These are phyloP conservation scores for Madoqua kirkii DNA, from an alignment of 2,113 vertebrate species.

Conservation along the genomic window DNA sequence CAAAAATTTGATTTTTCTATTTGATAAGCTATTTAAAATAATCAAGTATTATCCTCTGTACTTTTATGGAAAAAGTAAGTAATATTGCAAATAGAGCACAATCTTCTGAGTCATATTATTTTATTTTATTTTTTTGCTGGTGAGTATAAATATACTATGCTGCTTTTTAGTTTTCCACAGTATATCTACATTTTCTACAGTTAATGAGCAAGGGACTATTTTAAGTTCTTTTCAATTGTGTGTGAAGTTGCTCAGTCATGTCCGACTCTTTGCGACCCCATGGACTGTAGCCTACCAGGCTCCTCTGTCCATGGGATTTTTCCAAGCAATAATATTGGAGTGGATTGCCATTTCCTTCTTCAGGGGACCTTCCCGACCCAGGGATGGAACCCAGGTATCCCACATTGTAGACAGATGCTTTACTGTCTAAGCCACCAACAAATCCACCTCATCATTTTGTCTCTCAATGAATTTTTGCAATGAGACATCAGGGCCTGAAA, in stretches of 20 bases:
- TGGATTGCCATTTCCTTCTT: not conserved
- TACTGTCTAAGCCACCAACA: too few species aligned
- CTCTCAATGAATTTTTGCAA: too few species aligned
- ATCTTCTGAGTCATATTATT: not conserved
- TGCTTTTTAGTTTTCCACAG: not conserved
- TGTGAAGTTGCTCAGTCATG: not conserved
- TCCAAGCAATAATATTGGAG: not conserved
- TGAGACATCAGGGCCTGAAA: not conserved
- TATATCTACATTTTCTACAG: not conserved
- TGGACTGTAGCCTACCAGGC: not conserved
- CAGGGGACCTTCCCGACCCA: not conserved
- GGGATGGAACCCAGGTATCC: not conserved
- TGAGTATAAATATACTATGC: not conserved
- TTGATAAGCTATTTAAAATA: not conserved
- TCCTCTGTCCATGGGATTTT: not conserved
- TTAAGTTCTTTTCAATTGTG: not conserved
- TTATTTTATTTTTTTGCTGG: not conserved
- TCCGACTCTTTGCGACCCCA: not conserved
- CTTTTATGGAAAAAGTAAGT: not conserved
- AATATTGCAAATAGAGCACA: not conserved
- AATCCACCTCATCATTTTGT: too few species aligned
- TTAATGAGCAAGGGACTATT: not conserved
- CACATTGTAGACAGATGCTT: too few species aligned
- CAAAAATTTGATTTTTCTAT: not conserved
- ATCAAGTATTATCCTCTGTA: not conserved